A percentile compares a stretch with the other conserved stretches of the same genome.
Conservation (phyloP, 2,888 invertebrate genomes). For the Acanthosepion pharaonis region DNA sequence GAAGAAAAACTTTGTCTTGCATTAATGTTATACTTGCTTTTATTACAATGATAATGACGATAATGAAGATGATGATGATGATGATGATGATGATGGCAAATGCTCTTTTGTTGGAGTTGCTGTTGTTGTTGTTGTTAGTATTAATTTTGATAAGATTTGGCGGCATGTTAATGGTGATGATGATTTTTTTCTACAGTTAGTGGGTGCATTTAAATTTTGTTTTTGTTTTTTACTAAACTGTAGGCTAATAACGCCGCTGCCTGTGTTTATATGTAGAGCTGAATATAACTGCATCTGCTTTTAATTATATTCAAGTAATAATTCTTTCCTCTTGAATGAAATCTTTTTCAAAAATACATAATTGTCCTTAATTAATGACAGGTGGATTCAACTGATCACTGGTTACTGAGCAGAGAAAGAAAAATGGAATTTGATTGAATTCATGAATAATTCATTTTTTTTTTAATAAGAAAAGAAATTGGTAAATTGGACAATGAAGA, state of each 20-base stretch:
- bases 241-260: neutral
- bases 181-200: too few species aligned
- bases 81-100: too few species aligned
- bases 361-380: neutral
- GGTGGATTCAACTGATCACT: neutral
- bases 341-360: neutral
- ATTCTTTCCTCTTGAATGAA: conserved; percentile 6
- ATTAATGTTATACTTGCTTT: too few species aligned
- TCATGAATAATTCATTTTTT: neutral
- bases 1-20: too few species aligned
- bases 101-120: too few species aligned
- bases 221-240: neutral
- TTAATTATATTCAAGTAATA: neutral
- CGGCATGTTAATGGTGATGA: too few species aligned
- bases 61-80: too few species aligned
- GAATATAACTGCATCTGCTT: neutral
- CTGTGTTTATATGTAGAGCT: neutral
- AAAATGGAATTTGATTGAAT: neutral
- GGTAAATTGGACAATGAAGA: neutral
- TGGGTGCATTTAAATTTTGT: too few species aligned
- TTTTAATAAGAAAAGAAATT: neutral
- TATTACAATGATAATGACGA: too few species aligned
- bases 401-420: neutral
- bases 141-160: too few species aligned
- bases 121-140: too few species aligned